Conservation (phyloP, 2,113 vertebrate genomes). For the Mobula hypostoma region DNA sequence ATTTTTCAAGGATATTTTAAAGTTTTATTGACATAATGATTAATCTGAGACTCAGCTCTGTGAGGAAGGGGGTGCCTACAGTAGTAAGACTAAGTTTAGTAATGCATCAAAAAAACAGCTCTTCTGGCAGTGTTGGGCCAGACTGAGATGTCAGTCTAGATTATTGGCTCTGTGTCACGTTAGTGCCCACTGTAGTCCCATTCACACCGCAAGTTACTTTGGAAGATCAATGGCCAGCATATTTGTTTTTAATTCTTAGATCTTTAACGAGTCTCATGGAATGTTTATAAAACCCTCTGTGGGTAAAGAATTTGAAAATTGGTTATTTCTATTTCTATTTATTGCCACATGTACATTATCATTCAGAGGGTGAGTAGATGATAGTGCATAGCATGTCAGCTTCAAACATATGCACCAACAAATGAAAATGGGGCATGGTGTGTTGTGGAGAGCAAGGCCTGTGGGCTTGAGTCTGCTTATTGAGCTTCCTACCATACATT, state of each 20-base stretch:
- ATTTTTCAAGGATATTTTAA: not conserved
- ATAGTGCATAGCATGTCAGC: not conserved
- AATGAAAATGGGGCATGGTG: not conserved
- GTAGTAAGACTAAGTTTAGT: too few species aligned
- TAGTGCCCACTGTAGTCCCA: not conserved
- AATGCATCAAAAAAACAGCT: too few species aligned
- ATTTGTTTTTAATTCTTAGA: not conserved
- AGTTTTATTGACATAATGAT: not conserved
- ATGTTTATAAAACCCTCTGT: not conserved
- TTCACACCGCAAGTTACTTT: not conserved
- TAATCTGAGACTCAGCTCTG: not conserved
- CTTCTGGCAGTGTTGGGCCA: not conserved
- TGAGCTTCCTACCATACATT: not conserved
- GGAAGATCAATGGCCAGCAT: not conserved
- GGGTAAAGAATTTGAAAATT: not conserved
- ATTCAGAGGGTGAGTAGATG: not conserved
- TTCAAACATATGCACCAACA: not conserved
- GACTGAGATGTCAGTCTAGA: not conserved
- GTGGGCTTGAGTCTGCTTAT: not conserved
- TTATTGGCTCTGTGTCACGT: not conserved
- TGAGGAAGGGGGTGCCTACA: too few species aligned
- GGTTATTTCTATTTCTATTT: not conserved
- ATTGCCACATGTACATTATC: too few species aligned
- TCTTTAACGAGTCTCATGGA: not conserved
- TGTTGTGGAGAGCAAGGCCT: not conserved